Evolutionary conservation across 2,888 invertebrate species (phyloP).

Genomic region (Boloria selene): DNA sequence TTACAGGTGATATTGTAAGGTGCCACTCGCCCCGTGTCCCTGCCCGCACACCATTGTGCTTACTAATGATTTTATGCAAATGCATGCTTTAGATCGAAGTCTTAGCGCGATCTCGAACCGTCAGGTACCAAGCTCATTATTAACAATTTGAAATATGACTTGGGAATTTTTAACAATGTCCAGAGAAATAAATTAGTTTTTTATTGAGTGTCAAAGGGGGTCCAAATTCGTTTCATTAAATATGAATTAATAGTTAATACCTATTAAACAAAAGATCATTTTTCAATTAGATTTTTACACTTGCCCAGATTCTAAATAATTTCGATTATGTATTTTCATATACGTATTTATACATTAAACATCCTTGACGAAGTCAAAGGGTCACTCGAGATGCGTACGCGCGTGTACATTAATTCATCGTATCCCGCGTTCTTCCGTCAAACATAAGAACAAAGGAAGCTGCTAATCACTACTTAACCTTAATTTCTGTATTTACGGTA

Average conservation of each 20-base stretch:
- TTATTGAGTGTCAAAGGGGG: conserved; percentile 53
- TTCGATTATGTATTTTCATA: no score
- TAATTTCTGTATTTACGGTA: conserved; percentile 76
- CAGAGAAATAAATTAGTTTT: conserved; percentile 66
- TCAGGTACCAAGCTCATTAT: conserved; percentile 81
- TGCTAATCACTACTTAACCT: conserved; percentile 74
- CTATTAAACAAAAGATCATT: not conserved
- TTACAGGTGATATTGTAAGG: conserved; percentile 69
- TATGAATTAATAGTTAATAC: no score
- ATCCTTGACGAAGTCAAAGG: conserved; percentile 8
- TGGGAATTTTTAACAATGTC: conserved; percentile 68
- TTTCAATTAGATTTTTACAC: no score
- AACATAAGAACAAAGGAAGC: conserved; percentile 67
- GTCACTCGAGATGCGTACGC: conserved; percentile 19
- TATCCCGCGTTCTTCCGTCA: conserved; percentile 63
- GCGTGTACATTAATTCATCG: conserved; percentile 23
- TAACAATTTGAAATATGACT: conserved; percentile 81
- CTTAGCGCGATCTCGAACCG: conserved; percentile 81
- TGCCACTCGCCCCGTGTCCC: conserved; percentile 77
- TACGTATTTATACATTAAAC: not conserved
- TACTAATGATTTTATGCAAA: conserved; percentile 83
- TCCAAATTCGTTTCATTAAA: conserved; percentile 22
- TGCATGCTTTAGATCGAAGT: conserved; percentile 82
- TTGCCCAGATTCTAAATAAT: no score
- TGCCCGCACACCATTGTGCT: conserved; percentile 81